Base-by-base conservation (phyloP, 1,140 invertebrate species). In the Radopholus similis region DNA sequence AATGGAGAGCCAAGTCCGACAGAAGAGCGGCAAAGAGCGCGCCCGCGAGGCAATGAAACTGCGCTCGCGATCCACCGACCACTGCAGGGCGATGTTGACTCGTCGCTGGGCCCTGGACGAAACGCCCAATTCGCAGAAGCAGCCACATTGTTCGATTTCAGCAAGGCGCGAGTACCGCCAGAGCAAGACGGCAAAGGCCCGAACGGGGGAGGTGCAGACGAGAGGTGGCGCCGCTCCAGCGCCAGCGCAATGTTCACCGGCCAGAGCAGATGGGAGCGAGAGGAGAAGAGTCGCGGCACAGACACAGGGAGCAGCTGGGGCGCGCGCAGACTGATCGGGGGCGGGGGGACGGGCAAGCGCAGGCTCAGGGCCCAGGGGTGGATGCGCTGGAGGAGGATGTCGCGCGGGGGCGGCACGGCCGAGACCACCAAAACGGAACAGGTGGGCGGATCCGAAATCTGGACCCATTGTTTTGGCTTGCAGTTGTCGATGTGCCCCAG, bases 381-480 rank as follows among this genome's bases (percentile, higher is more conserved):
- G 40, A 30, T 23, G 28, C 40, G 18, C 15, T 62, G 59, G 59
- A 51, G 44, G 38, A 62, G 28, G 49, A 32, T 62, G 28, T 62
- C 59, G 42, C 32, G 38, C 2, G 34, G 40, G 42, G 47, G 21
- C 21, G 47, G 40, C 28, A 62, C 18, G 28, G 59, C 40, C 40
- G 28, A 15, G 8, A 62, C 56, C 26, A 58, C 42, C 9, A 26
- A 21, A 3, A 62, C 59, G n/a, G 59, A 62, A 49, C 59, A 62
- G 38, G 59, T 62, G 32, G 34, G 18, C 13, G 4, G 18, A 40
- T 26, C 3, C 35, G 28, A 40, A 58, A 44, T 8, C 23, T 6
- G 1, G 4, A 18, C 2, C 2, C 23, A 18, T 2, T 47, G 18
- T 2, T 47, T 47, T 47, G 2, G 18, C 4, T 47, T 51, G 40